Evolutionary conservation across 2,888 invertebrate species (phyloP).

Genomic region (Orthosia incerta): DNA sequence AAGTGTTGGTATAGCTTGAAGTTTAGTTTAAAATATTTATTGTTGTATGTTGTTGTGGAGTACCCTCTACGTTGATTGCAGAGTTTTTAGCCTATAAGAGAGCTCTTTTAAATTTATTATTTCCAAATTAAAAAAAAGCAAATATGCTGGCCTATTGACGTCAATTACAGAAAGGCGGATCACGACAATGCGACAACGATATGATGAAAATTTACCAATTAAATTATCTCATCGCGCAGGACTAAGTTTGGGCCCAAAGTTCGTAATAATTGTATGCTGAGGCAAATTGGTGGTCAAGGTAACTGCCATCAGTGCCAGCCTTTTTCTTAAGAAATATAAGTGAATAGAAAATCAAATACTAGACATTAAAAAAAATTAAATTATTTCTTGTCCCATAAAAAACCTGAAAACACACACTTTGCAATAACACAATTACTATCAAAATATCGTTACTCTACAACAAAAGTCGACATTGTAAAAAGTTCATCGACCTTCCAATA

Average conservation of each 20-base stretch:
- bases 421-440: constrained; percentile 33
- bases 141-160: neutral
- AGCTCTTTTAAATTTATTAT: neutral
- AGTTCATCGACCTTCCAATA: constrained; percentile 71
- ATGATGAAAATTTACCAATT: no score
- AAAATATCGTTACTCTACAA: constrained; percentile 53
- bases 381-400: neutral
- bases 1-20: constrained; percentile 5
- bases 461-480: constrained; percentile 69
- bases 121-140: neutral
- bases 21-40: constrained; percentile 8
- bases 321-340: neutral
- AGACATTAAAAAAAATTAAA: constrained; percentile 11
- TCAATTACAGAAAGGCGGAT: neutral
- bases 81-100: neutral
- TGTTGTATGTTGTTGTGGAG: neutral
- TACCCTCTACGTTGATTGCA: constrained; percentile 7
- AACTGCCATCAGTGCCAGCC: neutral
- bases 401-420: constrained; percentile 9
- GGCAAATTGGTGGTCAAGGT: neutral
- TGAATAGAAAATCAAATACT: neutral
- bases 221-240: no score
- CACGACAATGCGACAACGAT: no score
- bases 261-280: neutral
- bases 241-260: no score